Base-by-base conservation (phyloP, 1,140 invertebrate genomes). In the Trichoplusia ni region DNA sequence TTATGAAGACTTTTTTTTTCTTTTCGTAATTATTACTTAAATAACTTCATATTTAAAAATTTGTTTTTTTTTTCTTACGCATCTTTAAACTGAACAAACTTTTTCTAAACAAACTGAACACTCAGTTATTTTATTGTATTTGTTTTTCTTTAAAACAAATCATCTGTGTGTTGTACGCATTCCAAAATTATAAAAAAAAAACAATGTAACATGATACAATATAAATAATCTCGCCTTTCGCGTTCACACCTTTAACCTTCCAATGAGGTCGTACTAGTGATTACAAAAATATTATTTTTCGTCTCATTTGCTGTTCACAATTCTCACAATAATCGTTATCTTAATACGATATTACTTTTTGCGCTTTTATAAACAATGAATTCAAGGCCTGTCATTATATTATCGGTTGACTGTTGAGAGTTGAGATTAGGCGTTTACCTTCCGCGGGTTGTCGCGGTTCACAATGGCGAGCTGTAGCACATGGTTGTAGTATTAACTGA, bases 291-390 rank as follows among this genome's bases (percentile, higher is more conserved):
- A 7, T 11, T n/a, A 21, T 51, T 33, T 51, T 51, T 51, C 11
- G 8, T 13, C 21, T 27, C 27, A 2, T 14, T 19, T 25, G n/a
- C 8, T 11, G 21, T 25, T 19, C 8, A 19, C 16, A 33, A 21
- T 51, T 51, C 47, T 35, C 47, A 51, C 47, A 51, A 51, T 35
- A 51, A 51, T 51, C 18, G 18, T 51, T 33, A 35, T 51, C 14
- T 19, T 33, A 11, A 3, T 29, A 4, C 2, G 2, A 2, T n/a
- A 51, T 14, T 13, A 16, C 8, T 51, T 23, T 47, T 47, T 47
- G 31, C 25, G 25, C 44, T 47, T 47, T 47, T 47, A 47, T 47
- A 29, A 47, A 47, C 44, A 47, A 47, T 25, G 21, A 47, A 16
- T 29, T 47, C 44, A 47, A 47, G 44, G 44, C n/a, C n/a, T n/a